Percentiles rank a stretch among this genome's conserved stretches.
Conservation (phyloP, 2,797 vertebrate genomes). For the Phylloscopus collybita region DNA sequence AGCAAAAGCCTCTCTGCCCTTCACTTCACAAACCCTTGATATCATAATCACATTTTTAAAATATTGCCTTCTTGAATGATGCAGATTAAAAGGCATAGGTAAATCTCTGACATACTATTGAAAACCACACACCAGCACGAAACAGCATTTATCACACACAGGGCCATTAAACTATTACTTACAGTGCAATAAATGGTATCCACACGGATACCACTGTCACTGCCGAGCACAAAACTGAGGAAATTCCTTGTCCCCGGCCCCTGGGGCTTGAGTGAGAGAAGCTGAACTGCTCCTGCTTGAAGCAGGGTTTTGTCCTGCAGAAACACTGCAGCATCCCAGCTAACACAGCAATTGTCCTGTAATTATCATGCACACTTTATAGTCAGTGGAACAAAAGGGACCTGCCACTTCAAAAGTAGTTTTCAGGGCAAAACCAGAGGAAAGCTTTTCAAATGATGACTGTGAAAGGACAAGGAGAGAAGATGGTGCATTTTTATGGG, state of each 20-base stretch:
- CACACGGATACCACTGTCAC: neutral
- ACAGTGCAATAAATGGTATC: neutral
- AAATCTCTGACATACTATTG: neutral
- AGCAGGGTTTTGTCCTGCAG: neutral
- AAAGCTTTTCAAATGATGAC: neutral
- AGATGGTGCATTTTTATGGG: neutral
- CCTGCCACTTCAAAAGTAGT: neutral
- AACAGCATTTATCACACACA: neutral
- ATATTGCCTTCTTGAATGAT: neutral
- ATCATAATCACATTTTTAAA: neutral
- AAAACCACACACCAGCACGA: neutral
- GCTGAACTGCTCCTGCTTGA: neutral
- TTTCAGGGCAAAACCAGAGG: neutral
- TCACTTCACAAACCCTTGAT: neutral
- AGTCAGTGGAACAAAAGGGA: neutral
- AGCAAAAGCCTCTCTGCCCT: neutral
- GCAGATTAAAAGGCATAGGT: neutral
- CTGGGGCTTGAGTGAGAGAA: neutral
- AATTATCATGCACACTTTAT: neutral
- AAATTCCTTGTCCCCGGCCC: neutral
- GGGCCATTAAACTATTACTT: constrained; percentile 5
- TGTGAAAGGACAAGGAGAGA: neutral
- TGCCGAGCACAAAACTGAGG: neutral
- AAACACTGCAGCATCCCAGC: neutral
- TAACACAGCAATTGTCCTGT: neutral